Evolutionary conservation across 2,113 vertebrate species (phyloP).

Genomic region (Nestor notabilis): DNA sequence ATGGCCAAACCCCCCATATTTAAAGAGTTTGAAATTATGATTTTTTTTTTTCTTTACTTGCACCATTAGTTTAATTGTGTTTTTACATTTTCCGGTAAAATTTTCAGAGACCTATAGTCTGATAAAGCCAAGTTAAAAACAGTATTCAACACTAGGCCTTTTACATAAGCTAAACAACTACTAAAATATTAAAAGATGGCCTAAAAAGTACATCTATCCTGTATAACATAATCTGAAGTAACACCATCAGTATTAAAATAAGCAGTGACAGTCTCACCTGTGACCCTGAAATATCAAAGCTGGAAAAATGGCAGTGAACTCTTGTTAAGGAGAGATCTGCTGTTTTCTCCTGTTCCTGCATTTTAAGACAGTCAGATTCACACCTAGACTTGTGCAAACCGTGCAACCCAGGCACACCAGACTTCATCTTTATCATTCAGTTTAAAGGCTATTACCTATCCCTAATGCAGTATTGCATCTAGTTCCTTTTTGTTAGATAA

Average conservation of each 20-base stretch:
- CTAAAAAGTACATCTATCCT: not conserved
- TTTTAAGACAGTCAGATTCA: not conserved
- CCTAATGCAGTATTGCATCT: not conserved
- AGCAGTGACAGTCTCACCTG: not conserved
- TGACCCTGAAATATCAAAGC: not conserved
- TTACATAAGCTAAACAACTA: not conserved
- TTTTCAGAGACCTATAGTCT: not conserved
- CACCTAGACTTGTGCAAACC: not conserved
- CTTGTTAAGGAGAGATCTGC: not conserved
- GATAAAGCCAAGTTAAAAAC: constrained; percentile 8
- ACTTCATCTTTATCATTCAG: not conserved
- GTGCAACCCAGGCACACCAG: not conserved
- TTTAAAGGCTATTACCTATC: not conserved
- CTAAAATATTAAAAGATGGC: not conserved
- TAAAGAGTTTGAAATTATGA: constrained; percentile 33
- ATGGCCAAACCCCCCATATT: constrained; percentile 5
- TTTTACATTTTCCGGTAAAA: constrained; percentile 30
- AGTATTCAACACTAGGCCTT: not conserved
- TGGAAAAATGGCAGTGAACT: not conserved
- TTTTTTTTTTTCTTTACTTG: constrained; percentile 53
- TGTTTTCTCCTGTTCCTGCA: not conserved
- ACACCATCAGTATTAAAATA: not conserved
- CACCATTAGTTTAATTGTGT: constrained; percentile 29
- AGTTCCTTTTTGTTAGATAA: not conserved
- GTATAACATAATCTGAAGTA: not conserved